phyloP scores from a whole-genome alignment of 2,797 vertebrate species.

The Dallia pectoralis region DNA sequence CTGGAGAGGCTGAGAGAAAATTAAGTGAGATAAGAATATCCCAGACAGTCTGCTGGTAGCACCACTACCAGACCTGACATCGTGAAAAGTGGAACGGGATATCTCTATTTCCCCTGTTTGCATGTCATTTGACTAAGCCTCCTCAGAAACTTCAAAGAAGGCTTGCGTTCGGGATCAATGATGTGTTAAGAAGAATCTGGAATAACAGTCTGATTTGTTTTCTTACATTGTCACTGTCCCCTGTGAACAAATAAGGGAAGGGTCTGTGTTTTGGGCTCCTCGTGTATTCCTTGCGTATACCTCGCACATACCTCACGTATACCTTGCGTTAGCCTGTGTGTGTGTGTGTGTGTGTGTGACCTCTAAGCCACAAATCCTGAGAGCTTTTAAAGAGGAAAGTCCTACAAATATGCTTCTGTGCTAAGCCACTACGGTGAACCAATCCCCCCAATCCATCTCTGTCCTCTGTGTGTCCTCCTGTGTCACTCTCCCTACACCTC shows the following conservation, averaged over 20 bases:
- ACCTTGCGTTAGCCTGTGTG: constrained; percentile 7
- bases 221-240: no score
- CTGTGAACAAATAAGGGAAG: no score
- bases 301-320: no score
- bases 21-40: background rate
- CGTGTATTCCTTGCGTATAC: no score
- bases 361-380: background rate
- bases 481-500: no score
- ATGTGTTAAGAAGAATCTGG: background rate
- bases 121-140: background rate
- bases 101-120: background rate
- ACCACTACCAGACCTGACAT: background rate
- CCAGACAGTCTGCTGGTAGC: background rate
- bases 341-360: constrained; percentile 16
- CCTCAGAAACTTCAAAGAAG: background rate
- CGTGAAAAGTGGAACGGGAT: background rate
- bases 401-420: background rate
- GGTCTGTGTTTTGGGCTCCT: no score
- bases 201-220: no score
- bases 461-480: background rate
- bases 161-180: background rate
- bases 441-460: background rate
- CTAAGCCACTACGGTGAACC: background rate
- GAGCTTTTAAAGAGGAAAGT: background rate
- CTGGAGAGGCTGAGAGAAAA: constrained; percentile 1